Conservation (phyloP, 2,888 invertebrate genomes). For the Parasteatoda lunata region DNA sequence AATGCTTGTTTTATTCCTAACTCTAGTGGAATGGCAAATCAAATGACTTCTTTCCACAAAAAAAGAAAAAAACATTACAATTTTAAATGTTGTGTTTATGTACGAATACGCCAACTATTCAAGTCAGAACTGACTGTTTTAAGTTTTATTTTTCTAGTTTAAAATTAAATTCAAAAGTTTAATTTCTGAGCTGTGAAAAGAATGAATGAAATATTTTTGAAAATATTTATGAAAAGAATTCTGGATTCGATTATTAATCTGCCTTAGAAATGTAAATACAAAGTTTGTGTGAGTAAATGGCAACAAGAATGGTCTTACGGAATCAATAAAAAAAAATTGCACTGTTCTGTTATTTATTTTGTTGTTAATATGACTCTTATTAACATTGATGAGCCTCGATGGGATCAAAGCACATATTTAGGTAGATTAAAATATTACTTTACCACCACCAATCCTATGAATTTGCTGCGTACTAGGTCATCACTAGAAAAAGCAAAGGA, state of each 20-base stretch:
- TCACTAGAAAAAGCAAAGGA: slow-evolving; percentile 86
- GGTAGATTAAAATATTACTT: slow-evolving; percentile 95
- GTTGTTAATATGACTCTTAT: slow-evolving; percentile 70
- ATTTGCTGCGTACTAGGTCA: slow-evolving; percentile 82
- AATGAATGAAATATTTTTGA: not conserved
- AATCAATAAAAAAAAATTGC: too few relatives aligned
- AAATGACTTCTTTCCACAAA: too few relatives aligned
- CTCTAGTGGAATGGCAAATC: too few relatives aligned
- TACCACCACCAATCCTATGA: slow-evolving; percentile 93
- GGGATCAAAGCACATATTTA: slow-evolving; percentile 90
- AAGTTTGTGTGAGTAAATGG: not conserved
- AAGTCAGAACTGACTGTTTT: too few relatives aligned
- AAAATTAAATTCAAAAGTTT: too few relatives aligned
- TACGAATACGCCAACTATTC: too few relatives aligned
- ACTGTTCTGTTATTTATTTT: not conserved
- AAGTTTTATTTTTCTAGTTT: too few relatives aligned
- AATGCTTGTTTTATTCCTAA: too few relatives aligned
- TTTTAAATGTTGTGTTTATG: too few relatives aligned
- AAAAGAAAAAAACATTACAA: too few relatives aligned
- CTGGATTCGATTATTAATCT: not conserved
- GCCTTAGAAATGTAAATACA: not conserved
- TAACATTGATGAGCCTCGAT: slow-evolving; percentile 88
- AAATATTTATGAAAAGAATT: not conserved
- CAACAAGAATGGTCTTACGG: too few relatives aligned
- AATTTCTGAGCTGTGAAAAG: not conserved